Percentiles rank a stretch among this genome's conserved stretches.
Conservation (phyloP, 1,140 invertebrate species). For the Bicyclus anynana region DNA sequence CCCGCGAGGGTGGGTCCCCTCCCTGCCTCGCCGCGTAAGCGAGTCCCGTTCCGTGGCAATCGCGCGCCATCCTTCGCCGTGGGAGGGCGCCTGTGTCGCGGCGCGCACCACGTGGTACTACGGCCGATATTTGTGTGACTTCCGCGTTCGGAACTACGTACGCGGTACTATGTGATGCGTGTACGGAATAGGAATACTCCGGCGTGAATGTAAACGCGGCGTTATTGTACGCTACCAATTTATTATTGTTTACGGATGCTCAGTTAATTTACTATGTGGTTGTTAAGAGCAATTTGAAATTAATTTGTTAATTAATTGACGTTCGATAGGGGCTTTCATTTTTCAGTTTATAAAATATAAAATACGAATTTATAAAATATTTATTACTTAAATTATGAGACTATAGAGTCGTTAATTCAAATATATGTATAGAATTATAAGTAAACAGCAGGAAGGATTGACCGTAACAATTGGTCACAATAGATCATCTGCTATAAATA, state of each 20-base stretch:
- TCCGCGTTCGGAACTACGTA: constrained; percentile 52
- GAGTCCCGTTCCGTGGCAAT: constrained; percentile 47
- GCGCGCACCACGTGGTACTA: constrained; percentile 13
- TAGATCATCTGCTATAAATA: constrained; percentile 41
- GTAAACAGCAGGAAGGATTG: constrained; percentile 26
- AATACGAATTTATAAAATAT: too few species aligned
- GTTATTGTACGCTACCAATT: constrained; percentile 39
- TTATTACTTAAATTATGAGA: too few species aligned
- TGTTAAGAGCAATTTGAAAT: neutral
- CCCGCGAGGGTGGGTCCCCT: constrained; percentile 56
- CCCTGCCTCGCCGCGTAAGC: constrained; percentile 37
- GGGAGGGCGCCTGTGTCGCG: constrained; percentile 47
- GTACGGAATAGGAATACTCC: constrained; percentile 48
- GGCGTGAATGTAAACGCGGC: constrained; percentile 32
- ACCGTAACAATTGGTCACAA: constrained; percentile 38
- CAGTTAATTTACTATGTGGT: constrained; percentile 33
- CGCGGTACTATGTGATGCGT: constrained; percentile 45
- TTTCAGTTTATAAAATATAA: neutral
- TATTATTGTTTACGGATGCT: constrained; percentile 42
- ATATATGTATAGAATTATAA: constrained; percentile 12
- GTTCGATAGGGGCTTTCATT: neutral
- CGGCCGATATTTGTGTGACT: constrained; percentile 15
- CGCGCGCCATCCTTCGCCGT: constrained; percentile 65
- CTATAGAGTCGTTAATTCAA: constrained; percentile 10
- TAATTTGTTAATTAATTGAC: neutral